Conservation (phyloP, 2,888 invertebrate genomes). For the Microplitis manilae region DNA sequence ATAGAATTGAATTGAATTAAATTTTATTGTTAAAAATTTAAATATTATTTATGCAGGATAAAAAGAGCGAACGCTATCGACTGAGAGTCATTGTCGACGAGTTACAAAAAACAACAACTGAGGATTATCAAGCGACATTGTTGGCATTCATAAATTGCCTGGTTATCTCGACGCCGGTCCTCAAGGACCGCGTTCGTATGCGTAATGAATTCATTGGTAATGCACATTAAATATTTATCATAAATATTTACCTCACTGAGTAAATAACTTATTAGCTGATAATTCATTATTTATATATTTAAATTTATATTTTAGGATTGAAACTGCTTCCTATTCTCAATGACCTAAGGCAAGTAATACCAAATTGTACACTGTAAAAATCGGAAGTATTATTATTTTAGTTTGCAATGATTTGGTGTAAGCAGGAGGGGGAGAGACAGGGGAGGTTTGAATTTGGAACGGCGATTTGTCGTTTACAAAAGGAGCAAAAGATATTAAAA, state of each 20-base stretch:
- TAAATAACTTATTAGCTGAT: too few relatives aligned
- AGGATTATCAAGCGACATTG: slow-evolving; percentile 92
- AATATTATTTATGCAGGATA: slow-evolving; percentile 75
- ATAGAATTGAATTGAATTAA: not conserved
- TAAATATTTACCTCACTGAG: too few relatives aligned
- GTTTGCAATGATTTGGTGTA: too few relatives aligned
- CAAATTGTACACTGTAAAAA: too few relatives aligned
- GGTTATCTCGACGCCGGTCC: slow-evolving; percentile 89
- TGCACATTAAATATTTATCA: not conserved
- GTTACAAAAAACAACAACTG: slow-evolving; percentile 83
- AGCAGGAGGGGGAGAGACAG: not conserved
- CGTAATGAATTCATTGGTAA: slow-evolving; percentile 96
- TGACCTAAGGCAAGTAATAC: slow-evolving; percentile 83
- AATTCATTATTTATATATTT: not conserved
- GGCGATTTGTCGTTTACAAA: slow-evolving; percentile 33
- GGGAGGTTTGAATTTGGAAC: slow-evolving; percentile 10
- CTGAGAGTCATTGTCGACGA: slow-evolving; percentile 91
- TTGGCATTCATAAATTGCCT: slow-evolving; percentile 96
- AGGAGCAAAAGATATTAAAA: slow-evolving; percentile 3
- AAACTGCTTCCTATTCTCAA: slow-evolving; percentile 89
- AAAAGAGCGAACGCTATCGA: slow-evolving; percentile 91
- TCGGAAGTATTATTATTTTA: too few relatives aligned
- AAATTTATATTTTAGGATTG: slow-evolving; percentile 79
- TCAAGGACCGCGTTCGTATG: slow-evolving; percentile 89
- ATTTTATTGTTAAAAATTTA: slow-evolving; percentile 3